A percentile compares a stretch with the other conserved stretches of the same genome.
Evolutionary conservation across 2,113 vertebrate species (phyloP).

Genomic region (Sebastes schlegelii): DNA sequence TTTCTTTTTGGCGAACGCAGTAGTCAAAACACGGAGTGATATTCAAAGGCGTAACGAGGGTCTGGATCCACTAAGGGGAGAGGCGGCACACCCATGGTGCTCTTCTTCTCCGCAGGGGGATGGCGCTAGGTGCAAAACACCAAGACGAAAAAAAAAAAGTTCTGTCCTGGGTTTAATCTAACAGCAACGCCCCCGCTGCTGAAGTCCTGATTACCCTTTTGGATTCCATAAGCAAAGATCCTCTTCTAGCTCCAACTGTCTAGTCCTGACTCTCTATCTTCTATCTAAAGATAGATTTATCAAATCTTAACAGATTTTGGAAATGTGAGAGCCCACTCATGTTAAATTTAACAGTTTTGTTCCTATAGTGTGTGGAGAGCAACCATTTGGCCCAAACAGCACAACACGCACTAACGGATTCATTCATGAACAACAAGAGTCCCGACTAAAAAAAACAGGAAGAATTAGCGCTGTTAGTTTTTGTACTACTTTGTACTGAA

Average conservation of each 20-base stretch:
- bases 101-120: constrained; percentile 33
- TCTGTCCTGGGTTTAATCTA: constrained; percentile 13
- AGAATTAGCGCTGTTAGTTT: too few species aligned
- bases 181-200: too few species aligned
- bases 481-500: too few species aligned
- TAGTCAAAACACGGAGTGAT: constrained; percentile 65
- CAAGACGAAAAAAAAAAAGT: neutral
- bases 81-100: constrained; percentile 14
- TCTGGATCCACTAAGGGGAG: constrained; percentile 44
- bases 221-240: constrained; percentile 16
- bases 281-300: neutral
- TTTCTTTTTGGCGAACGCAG: constrained; percentile 28
- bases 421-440: too few species aligned
- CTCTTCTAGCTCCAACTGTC: constrained; percentile 16
- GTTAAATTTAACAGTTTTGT: too few species aligned
- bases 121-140: constrained; percentile 13
- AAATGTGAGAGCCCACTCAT: too few species aligned
- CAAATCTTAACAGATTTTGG: too few species aligned
- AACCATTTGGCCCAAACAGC: too few species aligned
- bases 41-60: constrained; percentile 47
- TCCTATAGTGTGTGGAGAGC: too few species aligned
- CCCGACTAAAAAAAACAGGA: too few species aligned
- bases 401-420: too few species aligned
- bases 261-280: constrained; percentile 7
- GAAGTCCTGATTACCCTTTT: neutral